Conservation (phyloP, 1,140 invertebrate species). For the Diachasma alloeum region DNA sequence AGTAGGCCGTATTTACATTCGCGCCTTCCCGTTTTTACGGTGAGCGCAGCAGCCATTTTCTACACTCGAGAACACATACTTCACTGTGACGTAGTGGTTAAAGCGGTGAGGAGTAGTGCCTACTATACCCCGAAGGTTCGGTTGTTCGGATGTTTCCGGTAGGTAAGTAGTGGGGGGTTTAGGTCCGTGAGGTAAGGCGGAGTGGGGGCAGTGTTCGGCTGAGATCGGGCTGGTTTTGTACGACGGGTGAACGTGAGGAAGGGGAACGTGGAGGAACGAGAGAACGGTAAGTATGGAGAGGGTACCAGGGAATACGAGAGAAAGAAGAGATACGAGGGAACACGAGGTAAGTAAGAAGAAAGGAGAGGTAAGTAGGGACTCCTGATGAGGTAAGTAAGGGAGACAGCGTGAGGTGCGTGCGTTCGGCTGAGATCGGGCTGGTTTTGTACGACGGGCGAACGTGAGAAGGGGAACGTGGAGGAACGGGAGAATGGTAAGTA, state of each 20-base stretch:
- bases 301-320: background rate
- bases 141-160: background rate
- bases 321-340: too few species aligned
- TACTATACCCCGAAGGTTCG: background rate
- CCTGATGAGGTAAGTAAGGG: background rate
- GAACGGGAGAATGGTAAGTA: too few species aligned
- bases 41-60: conserved; percentile 60
- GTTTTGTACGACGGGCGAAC: too few species aligned
- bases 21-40: conserved; percentile 46
- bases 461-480: too few species aligned
- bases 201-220: conserved; percentile 16
- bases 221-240: background rate
- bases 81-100: conserved; percentile 59
- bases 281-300: background rate
- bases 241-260: background rate
- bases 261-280: background rate
- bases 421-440: conserved; percentile 19
- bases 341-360: background rate
- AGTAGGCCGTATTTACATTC: conserved; percentile 58
- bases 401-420: background rate
- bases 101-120: conserved; percentile 41
- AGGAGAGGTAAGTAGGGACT: background rate
- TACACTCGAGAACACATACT: conserved; percentile 62
- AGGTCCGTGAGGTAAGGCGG: background rate
- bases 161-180: background rate